phyloP scores from a whole-genome alignment of 2,888 invertebrate genomes.

The Athetis lepigone region DNA sequence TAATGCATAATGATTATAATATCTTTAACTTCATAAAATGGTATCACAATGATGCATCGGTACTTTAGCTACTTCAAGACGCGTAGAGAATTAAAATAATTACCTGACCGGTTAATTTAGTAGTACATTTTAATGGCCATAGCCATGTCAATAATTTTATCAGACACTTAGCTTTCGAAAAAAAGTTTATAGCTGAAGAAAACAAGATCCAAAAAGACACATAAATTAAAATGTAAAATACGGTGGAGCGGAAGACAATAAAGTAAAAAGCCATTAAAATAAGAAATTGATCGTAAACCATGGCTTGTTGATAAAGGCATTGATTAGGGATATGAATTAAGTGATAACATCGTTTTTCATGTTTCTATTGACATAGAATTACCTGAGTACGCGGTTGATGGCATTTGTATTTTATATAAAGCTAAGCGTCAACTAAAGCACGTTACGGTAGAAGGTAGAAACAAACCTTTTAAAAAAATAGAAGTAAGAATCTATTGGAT shows the following conservation, averaged over 20 bases:
- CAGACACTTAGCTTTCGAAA: constrained; percentile 45
- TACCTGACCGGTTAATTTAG: constrained; percentile 43
- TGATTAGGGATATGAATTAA: constrained; percentile 54
- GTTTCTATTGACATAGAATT: constrained; percentile 40
- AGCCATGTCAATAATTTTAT: constrained; percentile 59
- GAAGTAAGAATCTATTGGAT: background rate
- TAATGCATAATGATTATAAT: constrained; percentile 10
- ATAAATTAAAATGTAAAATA: constrained; percentile 52
- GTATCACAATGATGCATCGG: constrained; percentile 41
- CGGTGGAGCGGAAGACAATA: constrained; percentile 45
- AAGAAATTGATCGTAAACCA: constrained; percentile 62
- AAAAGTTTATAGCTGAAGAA: constrained; percentile 32
- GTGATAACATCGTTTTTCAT: constrained; percentile 53
- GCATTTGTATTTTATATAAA: constrained; percentile 41
- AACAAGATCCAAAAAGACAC: constrained; percentile 46
- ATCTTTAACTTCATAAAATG: constrained; percentile 16
- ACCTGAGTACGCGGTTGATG: constrained; percentile 37
- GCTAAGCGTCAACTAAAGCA: constrained; percentile 21
- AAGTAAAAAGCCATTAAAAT: constrained; percentile 49
- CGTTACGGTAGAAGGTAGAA: background rate
- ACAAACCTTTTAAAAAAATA: background rate
- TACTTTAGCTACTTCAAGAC: constrained; percentile 42
- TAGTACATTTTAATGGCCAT: constrained; percentile 56
- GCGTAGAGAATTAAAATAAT: constrained; percentile 43
- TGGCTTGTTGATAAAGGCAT: constrained; percentile 46